Conservation (phyloP, 2,888 invertebrate species). For the Muscina levida region DNA sequence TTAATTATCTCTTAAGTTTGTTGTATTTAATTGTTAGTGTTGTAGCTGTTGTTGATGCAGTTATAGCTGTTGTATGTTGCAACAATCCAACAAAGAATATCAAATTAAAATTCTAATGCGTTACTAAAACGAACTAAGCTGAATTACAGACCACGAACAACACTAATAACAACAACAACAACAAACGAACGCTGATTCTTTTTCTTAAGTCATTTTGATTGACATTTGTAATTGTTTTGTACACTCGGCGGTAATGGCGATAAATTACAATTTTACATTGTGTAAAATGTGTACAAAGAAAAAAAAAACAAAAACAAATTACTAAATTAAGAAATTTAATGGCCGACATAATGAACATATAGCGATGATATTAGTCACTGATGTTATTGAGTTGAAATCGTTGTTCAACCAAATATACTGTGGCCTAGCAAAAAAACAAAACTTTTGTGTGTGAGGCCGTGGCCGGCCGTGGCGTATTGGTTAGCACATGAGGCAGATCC, state of each 20-base stretch:
- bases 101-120: constrained; percentile 41
- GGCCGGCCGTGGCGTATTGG: no score
- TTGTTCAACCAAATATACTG: no score
- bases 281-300: not conserved
- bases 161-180: not conserved
- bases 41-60: constrained; percentile 21
- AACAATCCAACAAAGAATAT: constrained; percentile 29
- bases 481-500: no score
- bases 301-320: no score
- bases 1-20: constrained; percentile 18
- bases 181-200: not conserved
- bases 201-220: constrained; percentile 27
- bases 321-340: no score
- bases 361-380: no score
- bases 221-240: constrained; percentile 40
- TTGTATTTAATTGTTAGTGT: constrained; percentile 24
- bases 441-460: no score
- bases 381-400: no score
- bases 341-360: no score
- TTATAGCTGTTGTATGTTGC: constrained; percentile 27
- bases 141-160: no score
- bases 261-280: constrained; percentile 28
- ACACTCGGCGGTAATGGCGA: constrained; percentile 1
- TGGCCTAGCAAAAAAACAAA: no score
- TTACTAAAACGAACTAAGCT: constrained; percentile 5